These are phyloP conservation scores for Aurelia aurita DNA, from an alignment of 30 jellyfish, hydroid and myxozoan species.

Conservation along the genomic window DNA sequence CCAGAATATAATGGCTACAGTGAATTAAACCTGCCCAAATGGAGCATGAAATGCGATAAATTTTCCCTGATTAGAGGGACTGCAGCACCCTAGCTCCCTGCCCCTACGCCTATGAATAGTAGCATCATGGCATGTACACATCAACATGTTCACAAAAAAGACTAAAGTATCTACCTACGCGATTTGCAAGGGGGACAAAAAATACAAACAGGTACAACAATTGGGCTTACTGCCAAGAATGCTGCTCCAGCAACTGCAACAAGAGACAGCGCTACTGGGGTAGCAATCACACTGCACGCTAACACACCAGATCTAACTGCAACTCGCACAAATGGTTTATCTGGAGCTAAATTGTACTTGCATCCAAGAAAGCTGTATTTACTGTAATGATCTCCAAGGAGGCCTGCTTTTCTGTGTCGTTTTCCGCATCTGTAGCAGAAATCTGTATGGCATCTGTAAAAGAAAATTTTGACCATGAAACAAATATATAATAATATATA, in stretches of 20 bases:
- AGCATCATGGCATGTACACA: no score
- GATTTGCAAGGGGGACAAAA: no score
- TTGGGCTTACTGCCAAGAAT: constrained; percentile 46
- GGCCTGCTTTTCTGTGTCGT: constrained; percentile 60
- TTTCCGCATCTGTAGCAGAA: constrained; percentile 88
- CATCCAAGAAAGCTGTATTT: constrained; percentile 81
- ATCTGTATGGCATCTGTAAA: constrained; percentile 79
- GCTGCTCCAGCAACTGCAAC: constrained; percentile 55
- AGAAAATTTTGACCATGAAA: neutral
- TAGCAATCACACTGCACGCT: constrained; percentile 35
- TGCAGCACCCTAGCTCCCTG: no score
- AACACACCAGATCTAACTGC: constrained; percentile 64
- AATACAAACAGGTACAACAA: constrained; percentile 31
- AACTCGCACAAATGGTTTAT: constrained; percentile 70
- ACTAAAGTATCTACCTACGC: no score
- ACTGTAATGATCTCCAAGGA: constrained; percentile 85
- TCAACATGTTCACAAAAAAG: no score
- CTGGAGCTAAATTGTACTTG: constrained; percentile 66
- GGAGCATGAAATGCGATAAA: no score
- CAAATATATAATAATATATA: neutral
- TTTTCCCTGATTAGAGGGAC: no score
- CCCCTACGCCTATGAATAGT: no score
- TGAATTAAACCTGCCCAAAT: no score
- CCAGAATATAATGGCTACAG: no score
- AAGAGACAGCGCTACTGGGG: constrained; percentile 49